These are phyloP conservation scores for Drosophila mercatorum DNA, from an alignment of 2,888 invertebrate genomes.

Conservation along the genomic window DNA sequence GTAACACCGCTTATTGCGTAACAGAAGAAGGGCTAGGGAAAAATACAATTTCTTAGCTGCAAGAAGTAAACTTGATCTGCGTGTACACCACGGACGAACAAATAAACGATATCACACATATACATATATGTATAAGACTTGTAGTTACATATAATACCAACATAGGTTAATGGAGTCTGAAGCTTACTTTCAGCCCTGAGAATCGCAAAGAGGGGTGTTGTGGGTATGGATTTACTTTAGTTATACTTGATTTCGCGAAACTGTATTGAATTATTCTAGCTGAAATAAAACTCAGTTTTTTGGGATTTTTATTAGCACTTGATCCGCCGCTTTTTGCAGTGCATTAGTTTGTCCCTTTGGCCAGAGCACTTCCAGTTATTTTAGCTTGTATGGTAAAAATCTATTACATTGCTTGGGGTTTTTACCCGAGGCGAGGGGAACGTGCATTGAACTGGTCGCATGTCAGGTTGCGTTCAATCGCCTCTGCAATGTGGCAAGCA, in stretches of 20 bases:
- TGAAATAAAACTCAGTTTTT: neutral
- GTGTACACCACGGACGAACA: too few species aligned
- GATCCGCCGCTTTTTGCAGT: neutral
- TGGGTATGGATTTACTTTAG: too few species aligned
- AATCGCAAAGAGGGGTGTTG: neutral
- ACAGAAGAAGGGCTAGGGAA: too few species aligned
- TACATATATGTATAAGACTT: neutral
- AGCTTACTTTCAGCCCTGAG: neutral
- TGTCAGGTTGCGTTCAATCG: conserved; percentile 77
- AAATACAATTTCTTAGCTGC: too few species aligned
- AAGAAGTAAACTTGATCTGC: too few species aligned
- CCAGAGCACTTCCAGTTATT: conserved; percentile 3
- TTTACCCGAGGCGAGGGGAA: conserved; percentile 63
- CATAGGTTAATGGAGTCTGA: neutral
- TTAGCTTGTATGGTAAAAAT: conserved; percentile 50
- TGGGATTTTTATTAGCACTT: neutral
- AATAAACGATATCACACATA: neutral
- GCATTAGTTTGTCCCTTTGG: conserved; percentile 2
- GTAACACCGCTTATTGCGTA: too few species aligned
- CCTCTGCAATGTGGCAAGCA: conserved; percentile 39
- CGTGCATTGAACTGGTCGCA: conserved; percentile 79
- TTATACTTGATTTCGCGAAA: neutral
- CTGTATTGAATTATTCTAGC: neutral
- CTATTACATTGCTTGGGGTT: conserved; percentile 64
- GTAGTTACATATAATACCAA: neutral